These are phyloP conservation scores for Leptatherina wallacei DNA, from an alignment of 2,797 vertebrate species.

Conservation along the genomic window DNA sequence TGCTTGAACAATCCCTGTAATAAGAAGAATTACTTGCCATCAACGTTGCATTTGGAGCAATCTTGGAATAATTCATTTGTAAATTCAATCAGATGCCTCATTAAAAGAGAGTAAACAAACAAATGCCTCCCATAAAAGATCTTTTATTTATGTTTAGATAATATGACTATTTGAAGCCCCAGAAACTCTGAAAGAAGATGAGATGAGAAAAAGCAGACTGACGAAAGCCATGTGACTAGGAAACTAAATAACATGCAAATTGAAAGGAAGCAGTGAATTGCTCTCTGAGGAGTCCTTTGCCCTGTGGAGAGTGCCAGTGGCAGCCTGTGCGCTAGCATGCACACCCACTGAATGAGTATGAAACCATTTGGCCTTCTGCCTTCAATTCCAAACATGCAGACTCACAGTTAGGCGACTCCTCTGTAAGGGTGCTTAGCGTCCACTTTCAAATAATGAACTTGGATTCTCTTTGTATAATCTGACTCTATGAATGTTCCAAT, in stretches of 20 bases:
- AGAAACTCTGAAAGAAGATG: conserved; percentile 30
- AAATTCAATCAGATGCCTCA: conserved; percentile 55
- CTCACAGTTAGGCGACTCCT: conserved; percentile 55
- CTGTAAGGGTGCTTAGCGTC: conserved; percentile 65
- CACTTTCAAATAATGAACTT: conserved; percentile 72
- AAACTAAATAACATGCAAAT: conserved; percentile 67
- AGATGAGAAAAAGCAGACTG: conserved; percentile 54
- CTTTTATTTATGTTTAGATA: conserved; percentile 23
- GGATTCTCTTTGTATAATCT: conserved; percentile 64
- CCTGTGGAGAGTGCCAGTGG: conserved; percentile 66
- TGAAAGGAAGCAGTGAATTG: conserved; percentile 65
- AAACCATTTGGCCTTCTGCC: conserved; percentile 76
- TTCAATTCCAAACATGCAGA: conserved; percentile 70
- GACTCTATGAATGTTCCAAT: conserved; percentile 52
- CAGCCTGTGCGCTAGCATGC: conserved; percentile 55
- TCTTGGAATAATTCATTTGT: conserved; percentile 36
- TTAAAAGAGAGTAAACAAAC: conserved; percentile 43
- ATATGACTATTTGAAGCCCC: conserved; percentile 25
- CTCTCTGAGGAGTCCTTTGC: conserved; percentile 67
- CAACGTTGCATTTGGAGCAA: conserved; percentile 19
- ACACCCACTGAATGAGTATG: conserved; percentile 60
- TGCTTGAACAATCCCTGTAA: conserved; percentile 28
- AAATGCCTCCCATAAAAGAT: conserved; percentile 19
- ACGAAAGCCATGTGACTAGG: conserved; percentile 36
- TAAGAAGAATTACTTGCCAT: conserved; percentile 26